phyloP scores from a whole-genome alignment of 2,797 vertebrate species.

The Coregonus sp. region DNA sequence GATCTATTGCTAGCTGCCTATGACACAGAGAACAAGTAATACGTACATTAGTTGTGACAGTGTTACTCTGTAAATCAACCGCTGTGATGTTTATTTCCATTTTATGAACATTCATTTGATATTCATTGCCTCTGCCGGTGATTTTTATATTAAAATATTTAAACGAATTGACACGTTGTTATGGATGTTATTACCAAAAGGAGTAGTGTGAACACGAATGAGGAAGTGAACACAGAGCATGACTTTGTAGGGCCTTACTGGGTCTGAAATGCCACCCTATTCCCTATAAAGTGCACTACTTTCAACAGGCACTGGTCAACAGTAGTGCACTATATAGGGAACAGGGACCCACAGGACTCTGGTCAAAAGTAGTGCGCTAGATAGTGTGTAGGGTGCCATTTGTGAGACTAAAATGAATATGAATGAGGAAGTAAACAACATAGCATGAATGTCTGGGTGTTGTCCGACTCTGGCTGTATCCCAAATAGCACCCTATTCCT shows the following conservation, averaged over 20 bases:
- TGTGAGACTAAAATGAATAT: constrained; percentile 48
- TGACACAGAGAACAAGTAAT: too few relatives aligned
- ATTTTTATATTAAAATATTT: constrained; percentile 6
- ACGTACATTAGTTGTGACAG: neutral
- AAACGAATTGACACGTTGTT: constrained; percentile 17
- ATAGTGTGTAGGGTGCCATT: constrained; percentile 7
- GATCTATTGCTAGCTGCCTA: too few relatives aligned
- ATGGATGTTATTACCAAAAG: constrained; percentile 36
- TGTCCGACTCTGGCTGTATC: neutral
- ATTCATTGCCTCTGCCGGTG: constrained; percentile 10
- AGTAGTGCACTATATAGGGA: too few relatives aligned
- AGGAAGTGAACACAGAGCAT: constrained; percentile 67
- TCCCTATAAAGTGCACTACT: too few relatives aligned
- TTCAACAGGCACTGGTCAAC: too few relatives aligned
- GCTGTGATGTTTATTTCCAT: neutral
- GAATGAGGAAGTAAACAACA: constrained; percentile 17
- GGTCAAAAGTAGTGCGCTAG: too few relatives aligned
- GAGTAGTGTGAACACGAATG: constrained; percentile 64
- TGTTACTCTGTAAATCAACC: neutral
- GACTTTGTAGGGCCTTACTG: constrained; percentile 54
- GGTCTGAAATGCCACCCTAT: too few relatives aligned
- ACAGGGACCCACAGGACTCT: too few relatives aligned
- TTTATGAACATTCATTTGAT: constrained; percentile 9
- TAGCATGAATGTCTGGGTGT: constrained; percentile 12
- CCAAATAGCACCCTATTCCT: neutral